phyloP scores from a whole-genome alignment of 2,888 invertebrate species.

The Elaeidobius kamerunicus region DNA sequence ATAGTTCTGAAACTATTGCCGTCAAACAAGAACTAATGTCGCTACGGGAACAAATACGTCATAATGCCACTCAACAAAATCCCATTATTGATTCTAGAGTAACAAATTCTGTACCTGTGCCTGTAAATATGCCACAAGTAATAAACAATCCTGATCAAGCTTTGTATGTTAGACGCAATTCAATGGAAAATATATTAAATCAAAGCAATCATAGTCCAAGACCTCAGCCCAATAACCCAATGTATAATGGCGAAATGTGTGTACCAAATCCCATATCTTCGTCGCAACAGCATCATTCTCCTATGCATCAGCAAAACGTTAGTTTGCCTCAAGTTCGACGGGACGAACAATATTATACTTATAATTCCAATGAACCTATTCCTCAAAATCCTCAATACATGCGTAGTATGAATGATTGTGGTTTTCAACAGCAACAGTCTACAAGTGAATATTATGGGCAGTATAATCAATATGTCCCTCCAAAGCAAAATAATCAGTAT shows the following conservation, averaged over 20 bases:
- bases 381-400: not conserved
- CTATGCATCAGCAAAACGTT: not conserved
- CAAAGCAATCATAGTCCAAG: not conserved
- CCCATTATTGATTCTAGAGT: not conserved
- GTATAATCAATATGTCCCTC: too few relatives aligned
- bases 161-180: conserved; percentile 41
- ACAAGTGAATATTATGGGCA: too few relatives aligned
- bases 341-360: conserved; percentile 17
- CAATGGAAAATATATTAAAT: conserved; percentile 39
- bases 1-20: conserved; percentile 63
- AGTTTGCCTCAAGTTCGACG: not conserved
- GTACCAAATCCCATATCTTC: not conserved
- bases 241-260: conserved; percentile 3
- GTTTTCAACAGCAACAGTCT: not conserved
- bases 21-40: conserved; percentile 53
- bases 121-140: conserved; percentile 6
- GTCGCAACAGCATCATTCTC: not conserved
- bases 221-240: not conserved
- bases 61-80: conserved; percentile 16
- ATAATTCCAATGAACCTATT: conserved; percentile 6
- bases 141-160: conserved; percentile 30
- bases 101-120: not conserved
- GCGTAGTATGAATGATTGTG: conserved; percentile 7
- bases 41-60: too few relatives aligned
- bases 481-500: too few relatives aligned